A percentile compares a stretch with the other conserved stretches of the same genome.
phyloP scores from a whole-genome alignment of 2,113 vertebrate species.

The Thamnophis sirtalis region DNA sequence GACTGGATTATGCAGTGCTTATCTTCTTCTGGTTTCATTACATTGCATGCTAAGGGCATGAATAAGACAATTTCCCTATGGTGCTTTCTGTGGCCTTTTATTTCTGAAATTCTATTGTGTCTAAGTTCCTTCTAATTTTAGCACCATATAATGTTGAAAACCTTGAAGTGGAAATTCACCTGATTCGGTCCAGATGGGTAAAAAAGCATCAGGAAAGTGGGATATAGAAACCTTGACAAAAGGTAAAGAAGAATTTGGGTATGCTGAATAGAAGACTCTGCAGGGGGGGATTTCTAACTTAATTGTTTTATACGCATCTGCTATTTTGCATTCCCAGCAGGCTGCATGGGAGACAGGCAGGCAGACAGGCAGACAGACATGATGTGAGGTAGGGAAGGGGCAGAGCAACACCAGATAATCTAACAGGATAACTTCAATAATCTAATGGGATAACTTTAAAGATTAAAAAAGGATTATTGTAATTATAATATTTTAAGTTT shows the following conservation, averaged over 20 bases:
- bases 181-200: background rate
- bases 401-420: background rate
- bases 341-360: background rate
- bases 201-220: background rate
- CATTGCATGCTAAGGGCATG: constrained; percentile 16
- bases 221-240: background rate
- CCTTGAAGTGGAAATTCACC: background rate
- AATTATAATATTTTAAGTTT: background rate
- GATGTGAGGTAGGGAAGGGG: background rate
- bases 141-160: background rate
- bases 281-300: background rate
- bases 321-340: background rate
- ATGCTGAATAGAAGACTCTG: background rate
- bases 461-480: background rate
- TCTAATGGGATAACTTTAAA: background rate
- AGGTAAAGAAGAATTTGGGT: background rate
- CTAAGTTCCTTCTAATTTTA: background rate
- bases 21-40: constrained; percentile 17
- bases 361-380: background rate
- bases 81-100: constrained; percentile 7
- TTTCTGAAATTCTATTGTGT: background rate
- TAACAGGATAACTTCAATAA: background rate
- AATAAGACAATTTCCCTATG: constrained; percentile 7
- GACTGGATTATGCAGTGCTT: constrained; percentile 14
- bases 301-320: background rate